Evolutionary conservation across 2,113 vertebrate genomes (phyloP).

Genomic region (Motacilla alba): DNA sequence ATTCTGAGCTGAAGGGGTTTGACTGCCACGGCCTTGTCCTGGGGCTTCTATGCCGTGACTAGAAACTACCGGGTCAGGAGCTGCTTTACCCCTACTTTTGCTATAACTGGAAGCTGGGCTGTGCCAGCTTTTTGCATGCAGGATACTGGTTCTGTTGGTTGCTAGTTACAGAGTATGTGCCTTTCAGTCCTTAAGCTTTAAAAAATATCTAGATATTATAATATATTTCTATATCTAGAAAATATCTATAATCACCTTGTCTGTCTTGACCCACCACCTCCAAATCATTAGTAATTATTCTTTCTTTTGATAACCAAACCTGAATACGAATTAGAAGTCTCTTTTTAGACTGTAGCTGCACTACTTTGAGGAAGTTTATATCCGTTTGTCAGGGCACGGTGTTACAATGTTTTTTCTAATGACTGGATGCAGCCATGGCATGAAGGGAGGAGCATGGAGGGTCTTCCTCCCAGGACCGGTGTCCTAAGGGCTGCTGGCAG

Average conservation of each 20-base stretch:
- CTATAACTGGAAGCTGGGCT: no score
- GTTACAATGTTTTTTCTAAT: neutral
- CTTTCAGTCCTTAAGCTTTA: neutral
- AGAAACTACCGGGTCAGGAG: rapidly evolving
- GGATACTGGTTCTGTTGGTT: rapidly evolving
- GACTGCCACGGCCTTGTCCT: rapidly evolving
- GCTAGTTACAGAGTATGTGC: no score
- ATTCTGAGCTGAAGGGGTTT: rapidly evolving
- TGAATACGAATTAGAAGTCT: neutral
- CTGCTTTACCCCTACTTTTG: rapidly evolving
- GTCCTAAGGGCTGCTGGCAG: neutral
- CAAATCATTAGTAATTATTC: neutral
- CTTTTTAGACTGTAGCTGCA: neutral
- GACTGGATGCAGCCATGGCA: neutral
- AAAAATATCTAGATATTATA: neutral
- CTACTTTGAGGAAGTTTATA: rapidly evolving
- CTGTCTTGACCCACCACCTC: neutral
- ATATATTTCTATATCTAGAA: neutral
- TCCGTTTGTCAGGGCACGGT: rapidly evolving
- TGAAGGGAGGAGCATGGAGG: neutral
- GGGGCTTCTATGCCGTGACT: neutral
- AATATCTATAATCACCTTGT: neutral
- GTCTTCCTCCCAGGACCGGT: rapidly evolving
- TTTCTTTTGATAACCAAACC: neutral
- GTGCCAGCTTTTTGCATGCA: rapidly evolving